Evolutionary conservation across 2,113 vertebrate species (phyloP), one percentile per base, ranked within the genome.

Genomic region (Ursus arctos): DNA sequence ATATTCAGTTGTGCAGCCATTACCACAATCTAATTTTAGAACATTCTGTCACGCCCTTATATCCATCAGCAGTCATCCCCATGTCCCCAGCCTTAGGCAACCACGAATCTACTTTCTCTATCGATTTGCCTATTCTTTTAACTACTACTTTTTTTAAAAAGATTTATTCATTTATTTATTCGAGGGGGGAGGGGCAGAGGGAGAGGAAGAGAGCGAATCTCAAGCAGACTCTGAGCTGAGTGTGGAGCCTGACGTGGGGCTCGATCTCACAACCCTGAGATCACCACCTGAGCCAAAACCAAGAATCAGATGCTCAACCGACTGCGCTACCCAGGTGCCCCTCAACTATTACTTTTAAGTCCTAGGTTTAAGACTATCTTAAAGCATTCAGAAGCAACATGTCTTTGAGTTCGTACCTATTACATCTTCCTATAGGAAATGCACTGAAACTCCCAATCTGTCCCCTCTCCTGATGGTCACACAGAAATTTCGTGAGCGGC

Each of bases 21-120:
- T 33, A 86, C 21, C 81, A 92, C 16, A 72, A 36, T 51, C 43
- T 71, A 79, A 95, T 91, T 96, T 94, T 61, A 95, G 76, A 96
- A 81, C 15, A 79, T 28, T 92, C n/a, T 84, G 57, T 55, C 69
- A 94, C 12, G 28, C 22, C 67, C 31, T 95, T 18, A 77, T 5
- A 43, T 14, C 2, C 11, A 87, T 31, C 69, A 87, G 74, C 26
- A 83, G 71, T 83, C 90, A 88, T 10, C 33, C 7, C 79, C 12
- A 53, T 40, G 1, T 49, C 51, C 47, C 33, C 13, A 81, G 49
- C 36, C 77, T 36, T 53, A 55, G 47, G 67, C 43, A 91, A 80
- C 40, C n/a, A 93, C 43, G 36, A 51, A 67, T 77, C 57, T 61
- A 57, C 51, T 63, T 85, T 95, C 12, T 61, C 33, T 74, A 36